These are phyloP conservation scores for Bombus superbus DNA, from an alignment of 1,140 invertebrate species.

Conservation along the genomic window DNA sequence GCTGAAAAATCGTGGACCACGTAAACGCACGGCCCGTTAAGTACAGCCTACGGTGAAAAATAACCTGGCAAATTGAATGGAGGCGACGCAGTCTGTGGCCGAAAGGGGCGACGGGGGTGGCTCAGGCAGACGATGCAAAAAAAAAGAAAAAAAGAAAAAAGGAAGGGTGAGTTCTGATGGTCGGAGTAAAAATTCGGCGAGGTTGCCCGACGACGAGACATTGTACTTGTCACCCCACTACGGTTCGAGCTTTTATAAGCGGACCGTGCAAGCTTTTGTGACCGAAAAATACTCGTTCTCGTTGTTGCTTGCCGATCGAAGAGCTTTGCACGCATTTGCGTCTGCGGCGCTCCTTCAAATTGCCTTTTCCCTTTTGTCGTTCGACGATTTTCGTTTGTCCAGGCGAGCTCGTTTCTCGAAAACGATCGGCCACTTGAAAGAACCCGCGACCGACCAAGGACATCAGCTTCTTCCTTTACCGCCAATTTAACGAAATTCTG, in stretches of 20 bases:
- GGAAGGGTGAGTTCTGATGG: constrained; percentile 42
- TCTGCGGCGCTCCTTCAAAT: neutral
- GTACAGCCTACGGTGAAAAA: constrained; percentile 59
- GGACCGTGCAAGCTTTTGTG: constrained; percentile 24
- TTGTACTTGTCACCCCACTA: constrained; percentile 53
- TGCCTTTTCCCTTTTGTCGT: neutral
- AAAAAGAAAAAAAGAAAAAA: neutral
- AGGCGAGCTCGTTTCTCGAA: neutral
- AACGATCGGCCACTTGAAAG: neutral
- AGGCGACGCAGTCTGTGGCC: constrained; percentile 36
- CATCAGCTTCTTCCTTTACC: too few species aligned
- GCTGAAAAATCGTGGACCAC: constrained; percentile 51
- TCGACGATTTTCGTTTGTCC: neutral
- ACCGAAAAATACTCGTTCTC: constrained; percentile 32
- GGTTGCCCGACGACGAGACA: constrained; percentile 47
- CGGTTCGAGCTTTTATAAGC: constrained; percentile 32
- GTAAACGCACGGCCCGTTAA: constrained; percentile 52
- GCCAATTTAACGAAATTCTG: too few species aligned
- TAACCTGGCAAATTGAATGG: constrained; percentile 62
- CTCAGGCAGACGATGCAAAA: constrained; percentile 26
- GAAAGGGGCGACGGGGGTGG: neutral
- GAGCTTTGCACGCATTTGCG: neutral
- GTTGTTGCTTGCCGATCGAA: constrained; percentile 29
- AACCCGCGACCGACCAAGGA: neutral
- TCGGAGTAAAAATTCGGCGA: constrained; percentile 50